phyloP scores from a whole-genome alignment of 2,113 vertebrate genomes.

The Gallinago jamesoni region DNA sequence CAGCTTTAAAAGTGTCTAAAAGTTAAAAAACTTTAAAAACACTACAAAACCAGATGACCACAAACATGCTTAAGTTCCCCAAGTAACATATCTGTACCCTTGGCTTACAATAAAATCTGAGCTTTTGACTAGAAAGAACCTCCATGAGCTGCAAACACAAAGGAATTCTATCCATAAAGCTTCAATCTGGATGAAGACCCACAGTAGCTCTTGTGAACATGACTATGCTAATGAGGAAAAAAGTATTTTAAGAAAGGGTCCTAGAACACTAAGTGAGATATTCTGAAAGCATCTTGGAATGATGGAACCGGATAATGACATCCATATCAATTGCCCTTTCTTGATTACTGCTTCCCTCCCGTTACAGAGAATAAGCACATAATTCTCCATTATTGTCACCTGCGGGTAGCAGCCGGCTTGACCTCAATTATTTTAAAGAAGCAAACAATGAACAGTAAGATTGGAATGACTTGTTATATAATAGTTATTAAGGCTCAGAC shows the following conservation, averaged over 20 bases:
- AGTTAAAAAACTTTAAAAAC: background rate
- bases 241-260: background rate
- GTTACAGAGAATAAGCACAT: background rate
- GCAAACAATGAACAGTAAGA: constrained; percentile 46
- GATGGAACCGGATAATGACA: background rate
- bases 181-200: background rate
- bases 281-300: background rate
- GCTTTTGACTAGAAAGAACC: background rate
- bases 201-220: background rate
- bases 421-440: constrained; percentile 61
- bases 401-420: background rate
- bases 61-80: background rate
- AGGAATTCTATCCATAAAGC: background rate
- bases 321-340: background rate
- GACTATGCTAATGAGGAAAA: background rate
- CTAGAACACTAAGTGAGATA: background rate
- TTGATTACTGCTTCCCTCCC: background rate
- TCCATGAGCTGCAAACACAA: background rate
- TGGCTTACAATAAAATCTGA: background rate
- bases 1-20: background rate
- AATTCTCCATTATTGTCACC: background rate
- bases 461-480: constrained; percentile 9
- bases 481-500: constrained; percentile 40
- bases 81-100: background rate
- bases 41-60: background rate